A percentile compares a stretch with the other conserved stretches of the same genome.
These are phyloP conservation scores for Copidosoma aretas DNA, from an alignment of 2,888 invertebrate species.

Conservation along the genomic window DNA sequence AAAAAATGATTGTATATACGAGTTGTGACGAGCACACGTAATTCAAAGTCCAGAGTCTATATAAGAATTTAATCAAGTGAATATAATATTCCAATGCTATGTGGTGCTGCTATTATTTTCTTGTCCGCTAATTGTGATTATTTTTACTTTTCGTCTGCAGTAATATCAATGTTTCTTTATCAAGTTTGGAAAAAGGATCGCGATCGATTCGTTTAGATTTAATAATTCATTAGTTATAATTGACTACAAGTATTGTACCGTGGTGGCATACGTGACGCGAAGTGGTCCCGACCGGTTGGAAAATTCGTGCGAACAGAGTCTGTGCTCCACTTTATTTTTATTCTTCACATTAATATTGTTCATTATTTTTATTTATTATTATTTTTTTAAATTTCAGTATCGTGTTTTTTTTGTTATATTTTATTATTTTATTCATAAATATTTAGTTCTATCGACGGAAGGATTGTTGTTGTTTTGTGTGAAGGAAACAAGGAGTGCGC, in stretches of 20 bases:
- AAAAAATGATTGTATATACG: not conserved
- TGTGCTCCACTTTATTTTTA: slow-evolving; percentile 29
- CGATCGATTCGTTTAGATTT: slow-evolving; percentile 28
- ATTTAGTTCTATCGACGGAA: slow-evolving; percentile 16
- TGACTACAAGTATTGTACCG: slow-evolving; percentile 55
- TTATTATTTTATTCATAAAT: slow-evolving; percentile 19
- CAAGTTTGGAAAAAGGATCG: slow-evolving; percentile 28
- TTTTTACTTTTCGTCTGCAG: slow-evolving; percentile 1
- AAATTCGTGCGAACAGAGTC: slow-evolving; percentile 39
- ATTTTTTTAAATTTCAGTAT: slow-evolving; percentile 23
- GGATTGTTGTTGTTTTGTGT: slow-evolving; percentile 19
- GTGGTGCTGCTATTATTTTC: not conserved
- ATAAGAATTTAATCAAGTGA: no score
- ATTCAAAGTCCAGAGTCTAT: slow-evolving; percentile 14
- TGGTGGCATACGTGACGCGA: slow-evolving; percentile 48
- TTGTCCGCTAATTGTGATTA: slow-evolving; percentile 8
- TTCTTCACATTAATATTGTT: slow-evolving; percentile 29
- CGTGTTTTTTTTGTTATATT: slow-evolving; percentile 9
- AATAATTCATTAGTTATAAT: slow-evolving; percentile 45
- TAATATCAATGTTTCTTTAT: slow-evolving; percentile 6
- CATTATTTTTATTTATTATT: slow-evolving; percentile 16
- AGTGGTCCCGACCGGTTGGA: slow-evolving; percentile 52
- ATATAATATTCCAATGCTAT: not conserved
- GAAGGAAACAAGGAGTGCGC: slow-evolving; percentile 37
- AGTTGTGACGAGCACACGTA: slow-evolving; percentile 8